These are phyloP conservation scores for Drosophila sproati DNA, from an alignment of 1,140 invertebrate genomes.

Conservation along the genomic window DNA sequence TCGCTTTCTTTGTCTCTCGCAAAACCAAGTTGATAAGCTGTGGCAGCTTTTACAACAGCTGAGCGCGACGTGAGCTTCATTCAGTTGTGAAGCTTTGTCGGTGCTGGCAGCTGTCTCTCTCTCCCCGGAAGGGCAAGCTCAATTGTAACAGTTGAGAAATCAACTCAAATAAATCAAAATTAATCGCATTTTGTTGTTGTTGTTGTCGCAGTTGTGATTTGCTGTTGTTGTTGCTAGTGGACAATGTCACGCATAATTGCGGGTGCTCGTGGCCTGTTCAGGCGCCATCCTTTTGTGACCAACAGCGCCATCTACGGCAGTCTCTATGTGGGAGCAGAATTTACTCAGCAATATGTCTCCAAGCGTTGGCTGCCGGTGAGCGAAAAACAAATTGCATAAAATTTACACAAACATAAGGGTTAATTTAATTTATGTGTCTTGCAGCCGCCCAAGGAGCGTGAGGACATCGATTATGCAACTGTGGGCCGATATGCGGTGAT, in stretches of 20 bases:
- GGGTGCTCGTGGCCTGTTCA: slow-evolving; percentile 75
- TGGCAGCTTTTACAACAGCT: slow-evolving; percentile 43
- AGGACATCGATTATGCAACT: slow-evolving; percentile 86
- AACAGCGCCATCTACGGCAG: slow-evolving; percentile 91
- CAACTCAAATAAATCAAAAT: slow-evolving; percentile 39
- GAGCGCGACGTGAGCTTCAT: slow-evolving; percentile 22
- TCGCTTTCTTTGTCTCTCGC: neutral
- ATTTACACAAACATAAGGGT: neutral
- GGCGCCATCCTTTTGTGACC: slow-evolving; percentile 87
- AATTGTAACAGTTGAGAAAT: slow-evolving; percentile 34
- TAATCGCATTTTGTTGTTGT: slow-evolving; percentile 6
- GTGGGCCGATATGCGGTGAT: slow-evolving; percentile 87
- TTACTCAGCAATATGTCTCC: slow-evolving; percentile 90
- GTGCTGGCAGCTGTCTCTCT: slow-evolving; percentile 19
- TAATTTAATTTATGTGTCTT: slow-evolving; percentile 54
- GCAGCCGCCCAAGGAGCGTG: slow-evolving; percentile 47
- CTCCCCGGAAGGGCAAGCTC: slow-evolving; percentile 6
- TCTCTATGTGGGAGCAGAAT: slow-evolving; percentile 91
- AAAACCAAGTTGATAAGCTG: slow-evolving; percentile 13
- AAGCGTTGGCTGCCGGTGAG: slow-evolving; percentile 83
- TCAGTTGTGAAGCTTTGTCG: slow-evolving; percentile 37
- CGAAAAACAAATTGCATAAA: slow-evolving; percentile 3
- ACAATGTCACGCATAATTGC: slow-evolving; percentile 59
- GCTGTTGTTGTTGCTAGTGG: slow-evolving; percentile 5
- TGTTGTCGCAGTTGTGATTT: slow-evolving; percentile 8